Conservation (phyloP, 2,888 invertebrate genomes). For the Megaustenia siamemsis region DNA sequence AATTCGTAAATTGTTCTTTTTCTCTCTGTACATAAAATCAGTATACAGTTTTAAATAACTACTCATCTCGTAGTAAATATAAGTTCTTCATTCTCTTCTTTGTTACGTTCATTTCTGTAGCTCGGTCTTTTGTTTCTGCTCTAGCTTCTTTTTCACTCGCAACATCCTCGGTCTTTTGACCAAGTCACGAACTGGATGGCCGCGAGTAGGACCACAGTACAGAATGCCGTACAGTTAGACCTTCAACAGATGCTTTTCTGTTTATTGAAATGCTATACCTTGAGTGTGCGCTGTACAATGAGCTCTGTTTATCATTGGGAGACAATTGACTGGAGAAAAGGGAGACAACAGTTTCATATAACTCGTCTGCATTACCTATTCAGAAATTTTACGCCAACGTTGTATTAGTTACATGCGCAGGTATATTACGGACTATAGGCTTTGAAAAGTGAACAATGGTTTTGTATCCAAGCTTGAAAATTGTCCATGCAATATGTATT, state of each 20-base stretch:
- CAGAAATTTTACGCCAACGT: background rate
- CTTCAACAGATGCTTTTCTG: conserved; percentile 31
- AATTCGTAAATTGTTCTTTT: background rate
- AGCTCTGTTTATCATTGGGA: background rate
- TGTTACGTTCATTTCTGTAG: conserved; percentile 11
- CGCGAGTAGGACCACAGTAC: background rate
- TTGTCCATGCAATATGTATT: background rate
- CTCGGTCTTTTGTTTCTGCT: conserved; percentile 1
- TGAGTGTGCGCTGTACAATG: conserved; percentile 16
- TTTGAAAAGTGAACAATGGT: background rate
- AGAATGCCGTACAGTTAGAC: conserved; percentile 17
- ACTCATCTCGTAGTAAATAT: conserved; percentile 8
- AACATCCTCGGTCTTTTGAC: conserved; percentile 24
- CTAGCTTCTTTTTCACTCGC: conserved; percentile 16
- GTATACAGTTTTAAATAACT: conserved; percentile 2
- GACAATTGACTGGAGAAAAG: background rate
- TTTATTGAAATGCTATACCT: conserved; percentile 28
- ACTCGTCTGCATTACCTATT: conserved; percentile 2
- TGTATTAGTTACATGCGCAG: background rate
- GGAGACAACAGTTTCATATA: conserved; percentile 8
- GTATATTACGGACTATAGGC: background rate
- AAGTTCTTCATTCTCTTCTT: conserved; percentile 9
- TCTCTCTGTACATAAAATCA: conserved; percentile 1
- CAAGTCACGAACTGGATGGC: conserved; percentile 19
- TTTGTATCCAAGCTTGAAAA: background rate